Evolutionary conservation across 2,113 vertebrate genomes (phyloP).

Genomic region (Hippolais icterina): DNA sequence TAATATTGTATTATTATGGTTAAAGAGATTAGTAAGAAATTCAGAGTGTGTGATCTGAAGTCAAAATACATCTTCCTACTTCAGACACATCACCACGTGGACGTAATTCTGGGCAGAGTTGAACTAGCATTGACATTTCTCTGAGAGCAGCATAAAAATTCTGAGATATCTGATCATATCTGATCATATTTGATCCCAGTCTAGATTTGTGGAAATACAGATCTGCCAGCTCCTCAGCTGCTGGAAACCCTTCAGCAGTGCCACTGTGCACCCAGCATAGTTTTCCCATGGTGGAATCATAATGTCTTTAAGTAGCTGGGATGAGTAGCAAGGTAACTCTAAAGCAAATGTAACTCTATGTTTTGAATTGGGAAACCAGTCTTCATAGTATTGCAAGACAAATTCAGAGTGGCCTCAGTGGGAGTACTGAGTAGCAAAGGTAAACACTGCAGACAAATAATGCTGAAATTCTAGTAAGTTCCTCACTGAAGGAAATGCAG

Average conservation of each 20-base stretch:
- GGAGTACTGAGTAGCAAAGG: not conserved
- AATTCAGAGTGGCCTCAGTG: not conserved
- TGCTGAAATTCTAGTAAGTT: not conserved
- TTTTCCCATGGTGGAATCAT: not conserved
- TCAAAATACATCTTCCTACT: not conserved
- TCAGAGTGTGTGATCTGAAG: not conserved
- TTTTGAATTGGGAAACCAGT: not conserved
- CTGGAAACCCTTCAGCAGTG: not conserved
- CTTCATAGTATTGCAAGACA: not conserved
- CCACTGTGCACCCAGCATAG: not conserved
- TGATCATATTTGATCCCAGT: not conserved
- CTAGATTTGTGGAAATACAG: not conserved
- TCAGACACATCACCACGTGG: not conserved
- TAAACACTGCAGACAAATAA: not conserved
- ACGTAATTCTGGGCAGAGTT: not conserved
- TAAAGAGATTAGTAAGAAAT: not conserved
- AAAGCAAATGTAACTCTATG: not conserved
- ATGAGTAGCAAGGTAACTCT: not conserved
- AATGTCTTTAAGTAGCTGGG: not conserved
- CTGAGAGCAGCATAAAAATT: not conserved
- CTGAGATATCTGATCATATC: not conserved
- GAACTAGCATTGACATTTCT: not conserved
- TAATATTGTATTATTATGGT: not conserved
- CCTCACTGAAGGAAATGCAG: not conserved
- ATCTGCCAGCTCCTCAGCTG: not conserved